phyloP scores from a whole-genome alignment of 2,797 vertebrate species.

The Eospalax fontanierii region DNA sequence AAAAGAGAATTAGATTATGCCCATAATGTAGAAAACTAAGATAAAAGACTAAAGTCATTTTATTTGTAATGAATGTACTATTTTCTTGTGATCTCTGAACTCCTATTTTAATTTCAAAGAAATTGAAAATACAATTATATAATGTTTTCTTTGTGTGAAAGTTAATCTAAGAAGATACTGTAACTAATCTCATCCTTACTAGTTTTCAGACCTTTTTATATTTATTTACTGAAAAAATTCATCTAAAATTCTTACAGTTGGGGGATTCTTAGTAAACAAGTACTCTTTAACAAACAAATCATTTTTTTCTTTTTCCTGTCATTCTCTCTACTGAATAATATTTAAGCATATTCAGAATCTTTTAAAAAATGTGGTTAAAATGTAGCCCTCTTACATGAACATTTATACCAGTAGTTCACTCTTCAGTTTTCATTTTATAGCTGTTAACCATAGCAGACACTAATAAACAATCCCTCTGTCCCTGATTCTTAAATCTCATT shows the following conservation, averaged over 20 bases:
- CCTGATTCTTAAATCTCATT: background rate
- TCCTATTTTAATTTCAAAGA: conserved; percentile 64
- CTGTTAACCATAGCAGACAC: background rate
- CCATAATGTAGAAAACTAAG: conserved; percentile 47
- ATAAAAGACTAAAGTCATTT: conserved; percentile 36
- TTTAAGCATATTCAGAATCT: background rate
- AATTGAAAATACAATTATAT: conserved; percentile 54
- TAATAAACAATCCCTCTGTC: background rate
- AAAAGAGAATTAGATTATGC: background rate
- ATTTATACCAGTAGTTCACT: conserved; percentile 26
- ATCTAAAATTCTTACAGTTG: conserved; percentile 38
- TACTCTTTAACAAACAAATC: background rate
- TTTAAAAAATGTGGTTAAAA: background rate
- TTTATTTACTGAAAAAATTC: conserved; percentile 1
- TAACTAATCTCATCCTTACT: background rate
- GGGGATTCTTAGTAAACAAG: conserved; percentile 32
- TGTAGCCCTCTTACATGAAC: background rate
- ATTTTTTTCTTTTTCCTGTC: background rate
- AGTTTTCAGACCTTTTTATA: conserved; percentile 25
- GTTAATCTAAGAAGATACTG: conserved; percentile 28
- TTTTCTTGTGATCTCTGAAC: conserved; percentile 50
- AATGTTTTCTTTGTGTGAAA: conserved; percentile 58
- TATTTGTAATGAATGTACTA: conserved; percentile 53
- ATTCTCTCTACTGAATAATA: background rate
- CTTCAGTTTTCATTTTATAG: background rate